Evolutionary conservation across 2,113 vertebrate species (phyloP).

Genomic region (Hyla sarda): DNA sequence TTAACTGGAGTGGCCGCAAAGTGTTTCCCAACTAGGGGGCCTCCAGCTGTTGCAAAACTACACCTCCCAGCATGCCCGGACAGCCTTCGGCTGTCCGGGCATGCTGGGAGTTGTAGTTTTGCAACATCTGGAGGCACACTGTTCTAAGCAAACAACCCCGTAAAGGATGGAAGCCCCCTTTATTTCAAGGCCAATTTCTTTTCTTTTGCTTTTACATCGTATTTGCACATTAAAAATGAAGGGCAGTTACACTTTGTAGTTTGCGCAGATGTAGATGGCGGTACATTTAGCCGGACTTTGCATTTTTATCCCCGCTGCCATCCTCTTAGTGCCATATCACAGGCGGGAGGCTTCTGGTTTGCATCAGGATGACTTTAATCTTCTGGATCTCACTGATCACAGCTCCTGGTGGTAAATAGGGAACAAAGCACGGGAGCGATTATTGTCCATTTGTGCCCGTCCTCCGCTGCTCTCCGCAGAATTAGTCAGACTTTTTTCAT

Average conservation of each 20-base stretch:
- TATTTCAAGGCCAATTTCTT: not conserved
- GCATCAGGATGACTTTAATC: slow-evolving; percentile 37
- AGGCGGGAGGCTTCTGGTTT: slow-evolving; percentile 24
- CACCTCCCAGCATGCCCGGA: too few relatives aligned
- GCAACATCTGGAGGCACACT: too few relatives aligned
- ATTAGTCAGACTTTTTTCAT: slow-evolving; percentile 45
- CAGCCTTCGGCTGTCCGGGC: too few relatives aligned
- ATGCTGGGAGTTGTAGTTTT: too few relatives aligned
- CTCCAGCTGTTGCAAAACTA: too few relatives aligned
- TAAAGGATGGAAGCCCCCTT: not conserved
- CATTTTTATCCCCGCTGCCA: not conserved
- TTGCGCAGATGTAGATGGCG: not conserved
- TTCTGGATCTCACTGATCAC: slow-evolving; percentile 14
- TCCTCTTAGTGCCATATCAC: not conserved
- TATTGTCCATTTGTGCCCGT: slow-evolving; percentile 22
- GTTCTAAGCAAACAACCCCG: too few relatives aligned
- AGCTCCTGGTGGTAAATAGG: slow-evolving; percentile 26
- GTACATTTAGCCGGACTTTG: not conserved
- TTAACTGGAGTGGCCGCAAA: too few relatives aligned
- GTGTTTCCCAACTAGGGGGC: too few relatives aligned
- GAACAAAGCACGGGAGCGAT: slow-evolving; percentile 27
- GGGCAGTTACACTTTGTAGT: not conserved
- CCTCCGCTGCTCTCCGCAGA: not conserved
- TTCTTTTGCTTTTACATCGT: not conserved
- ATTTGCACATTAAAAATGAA: not conserved